These are phyloP conservation scores for Phania funesta DNA, from an alignment of 2,888 invertebrate species.

Conservation along the genomic window DNA sequence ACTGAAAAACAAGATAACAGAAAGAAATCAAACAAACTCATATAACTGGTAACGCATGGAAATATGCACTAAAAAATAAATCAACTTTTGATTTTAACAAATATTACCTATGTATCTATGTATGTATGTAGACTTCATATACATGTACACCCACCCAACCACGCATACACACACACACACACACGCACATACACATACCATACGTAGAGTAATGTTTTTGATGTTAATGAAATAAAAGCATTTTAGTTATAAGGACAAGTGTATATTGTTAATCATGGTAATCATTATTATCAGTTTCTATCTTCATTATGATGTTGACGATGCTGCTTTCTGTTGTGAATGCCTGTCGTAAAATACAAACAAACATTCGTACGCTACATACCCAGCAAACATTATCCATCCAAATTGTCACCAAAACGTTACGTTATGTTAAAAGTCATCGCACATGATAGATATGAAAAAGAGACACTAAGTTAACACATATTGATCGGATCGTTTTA, in stretches of 20 bases:
- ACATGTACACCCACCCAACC: neutral
- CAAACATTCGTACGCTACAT: neutral
- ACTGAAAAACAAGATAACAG: slow-evolving; percentile 32
- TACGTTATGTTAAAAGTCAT: too few relatives aligned
- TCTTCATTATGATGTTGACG: slow-evolving; percentile 12
- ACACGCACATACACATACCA: neutral
- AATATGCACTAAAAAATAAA: slow-evolving; percentile 67
- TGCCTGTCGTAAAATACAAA: slow-evolving; percentile 19
- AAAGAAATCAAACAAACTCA: slow-evolving; percentile 17
- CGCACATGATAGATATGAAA: too few relatives aligned
- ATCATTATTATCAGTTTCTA: slow-evolving; percentile 8
- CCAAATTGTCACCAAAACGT: too few relatives aligned
- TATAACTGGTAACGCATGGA: slow-evolving; percentile 56
- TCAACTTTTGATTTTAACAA: slow-evolving; percentile 68
- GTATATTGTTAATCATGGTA: slow-evolving; percentile 19
- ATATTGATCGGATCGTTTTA: too few relatives aligned
- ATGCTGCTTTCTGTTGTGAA: slow-evolving; percentile 2
- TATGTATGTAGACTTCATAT: neutral
- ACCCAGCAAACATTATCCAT: too few relatives aligned
- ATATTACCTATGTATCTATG: slow-evolving; percentile 31
- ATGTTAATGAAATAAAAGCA: slow-evolving; percentile 58
- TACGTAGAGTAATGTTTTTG: slow-evolving; percentile 15
- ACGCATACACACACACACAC: neutral
- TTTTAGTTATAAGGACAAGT: slow-evolving; percentile 36
- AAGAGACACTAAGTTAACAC: too few relatives aligned